These are phyloP conservation scores for Henricia sp. DNA, from an alignment of 53 echinoderm and acorn worm genomes.

Conservation along the genomic window DNA sequence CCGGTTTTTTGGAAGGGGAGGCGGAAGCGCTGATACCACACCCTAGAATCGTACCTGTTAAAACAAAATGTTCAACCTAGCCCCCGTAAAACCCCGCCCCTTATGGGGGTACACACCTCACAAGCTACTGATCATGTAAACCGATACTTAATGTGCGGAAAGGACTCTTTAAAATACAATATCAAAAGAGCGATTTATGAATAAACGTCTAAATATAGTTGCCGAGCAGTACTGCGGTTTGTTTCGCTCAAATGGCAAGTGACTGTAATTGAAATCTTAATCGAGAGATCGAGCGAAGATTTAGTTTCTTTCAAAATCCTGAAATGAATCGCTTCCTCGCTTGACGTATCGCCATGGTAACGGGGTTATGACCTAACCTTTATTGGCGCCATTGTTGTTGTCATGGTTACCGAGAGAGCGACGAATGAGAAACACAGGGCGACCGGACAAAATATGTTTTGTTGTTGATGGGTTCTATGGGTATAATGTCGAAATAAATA, in stretches of 20 bases:
- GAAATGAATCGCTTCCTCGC: not conserved
- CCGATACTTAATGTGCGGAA: not conserved
- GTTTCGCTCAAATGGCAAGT: not conserved
- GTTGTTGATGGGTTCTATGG: no score
- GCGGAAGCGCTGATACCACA: no score
- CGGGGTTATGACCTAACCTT: not conserved
- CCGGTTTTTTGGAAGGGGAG: no score
- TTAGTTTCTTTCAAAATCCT: no score
- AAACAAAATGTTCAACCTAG: no score
- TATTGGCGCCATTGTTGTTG: not conserved
- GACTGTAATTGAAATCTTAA: not conserved
- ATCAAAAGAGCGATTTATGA: not conserved
- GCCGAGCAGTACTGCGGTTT: not conserved
- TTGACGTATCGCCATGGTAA: conserved; percentile 5
- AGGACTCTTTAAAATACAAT: not conserved
- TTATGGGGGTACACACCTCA: not conserved
- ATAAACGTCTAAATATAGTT: conserved; percentile 46
- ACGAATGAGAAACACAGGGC: not conserved
- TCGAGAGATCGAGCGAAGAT: no score
- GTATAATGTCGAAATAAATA: no score
- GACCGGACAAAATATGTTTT: not conserved
- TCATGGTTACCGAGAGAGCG: not conserved
- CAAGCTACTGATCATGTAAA: conserved; percentile 7
- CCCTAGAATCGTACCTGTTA: no score
- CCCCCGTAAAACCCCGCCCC: no score